Percentiles rank a stretch among this genome's conserved stretches.
Evolutionary conservation across 2,113 vertebrate species (phyloP).

Genomic region (Platanista minor): DNA sequence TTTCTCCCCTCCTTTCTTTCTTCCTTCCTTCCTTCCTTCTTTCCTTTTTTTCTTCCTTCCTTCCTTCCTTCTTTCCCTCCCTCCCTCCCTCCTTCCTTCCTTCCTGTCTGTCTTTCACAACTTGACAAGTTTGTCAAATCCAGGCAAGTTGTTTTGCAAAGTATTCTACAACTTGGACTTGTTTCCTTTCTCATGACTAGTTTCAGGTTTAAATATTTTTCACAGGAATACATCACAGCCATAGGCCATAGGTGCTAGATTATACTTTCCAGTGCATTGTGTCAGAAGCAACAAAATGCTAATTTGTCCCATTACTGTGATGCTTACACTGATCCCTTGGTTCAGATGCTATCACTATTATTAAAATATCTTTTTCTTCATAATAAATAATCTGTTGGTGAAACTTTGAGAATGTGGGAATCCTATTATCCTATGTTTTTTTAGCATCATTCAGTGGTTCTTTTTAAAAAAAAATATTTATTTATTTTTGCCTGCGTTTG

Average conservation of each 20-base stretch:
- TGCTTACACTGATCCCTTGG: background rate
- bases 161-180: background rate
- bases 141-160: background rate
- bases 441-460: background rate
- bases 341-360: background rate
- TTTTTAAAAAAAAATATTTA: background rate
- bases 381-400: background rate
- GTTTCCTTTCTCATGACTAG: background rate
- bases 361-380: background rate
- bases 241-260: background rate
- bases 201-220: background rate
- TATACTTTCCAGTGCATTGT: background rate
- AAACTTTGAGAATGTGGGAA: background rate
- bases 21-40: rapidly evolving
- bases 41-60: too few relatives aligned
- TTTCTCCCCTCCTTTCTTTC: rapidly evolving
- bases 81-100: background rate
- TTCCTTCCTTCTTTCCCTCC: too few relatives aligned
- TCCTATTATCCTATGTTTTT: background rate
- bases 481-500: too few relatives aligned
- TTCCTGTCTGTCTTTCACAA: background rate
- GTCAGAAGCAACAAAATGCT: background rate
- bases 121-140: background rate
- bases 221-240: background rate
- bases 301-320: background rate